Conservation (phyloP, 2,888 invertebrate species). For the Acronicta leporina region DNA sequence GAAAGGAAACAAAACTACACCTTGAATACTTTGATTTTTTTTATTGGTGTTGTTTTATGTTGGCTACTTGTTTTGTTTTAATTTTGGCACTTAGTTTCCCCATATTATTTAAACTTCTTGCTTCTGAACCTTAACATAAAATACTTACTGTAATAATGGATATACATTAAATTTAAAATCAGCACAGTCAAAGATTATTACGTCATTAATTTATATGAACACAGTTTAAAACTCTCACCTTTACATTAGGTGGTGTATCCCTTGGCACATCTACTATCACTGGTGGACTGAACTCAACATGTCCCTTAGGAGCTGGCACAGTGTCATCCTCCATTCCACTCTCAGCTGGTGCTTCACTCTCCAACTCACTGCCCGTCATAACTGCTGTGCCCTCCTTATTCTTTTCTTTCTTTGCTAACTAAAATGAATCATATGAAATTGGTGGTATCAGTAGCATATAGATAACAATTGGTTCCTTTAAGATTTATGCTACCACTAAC, state of each 20-base stretch:
- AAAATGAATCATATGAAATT: conserved; percentile 25
- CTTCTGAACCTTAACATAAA: too few species aligned
- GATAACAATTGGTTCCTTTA: too few species aligned
- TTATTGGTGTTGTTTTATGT: too few species aligned
- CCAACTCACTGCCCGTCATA: conserved; percentile 80
- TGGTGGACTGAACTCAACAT: conserved; percentile 92
- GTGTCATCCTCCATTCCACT: conserved; percentile 83
- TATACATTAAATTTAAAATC: too few species aligned
- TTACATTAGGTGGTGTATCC: conserved; percentile 85
- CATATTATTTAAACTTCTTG: too few species aligned
- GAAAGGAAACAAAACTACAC: too few species aligned
- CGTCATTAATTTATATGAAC: neutral
- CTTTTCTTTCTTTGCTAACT: conserved; percentile 85
- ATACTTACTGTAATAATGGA: too few species aligned
- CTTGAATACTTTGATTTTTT: too few species aligned
- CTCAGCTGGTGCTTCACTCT: conserved; percentile 83
- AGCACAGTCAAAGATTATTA: neutral
- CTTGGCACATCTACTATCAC: conserved; percentile 90
- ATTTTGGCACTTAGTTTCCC: too few species aligned
- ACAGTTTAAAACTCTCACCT: conserved; percentile 62
- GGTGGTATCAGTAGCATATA: neutral
- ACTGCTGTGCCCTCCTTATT: conserved; percentile 75
- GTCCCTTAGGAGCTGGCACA: conserved; percentile 74
- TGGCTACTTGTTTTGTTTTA: too few species aligned
- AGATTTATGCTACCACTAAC: too few species aligned